Evolutionary conservation across 2,888 invertebrate species (phyloP), one percentile per base, ranked within the genome.

Genomic region (Girardia tigrina): DNA sequence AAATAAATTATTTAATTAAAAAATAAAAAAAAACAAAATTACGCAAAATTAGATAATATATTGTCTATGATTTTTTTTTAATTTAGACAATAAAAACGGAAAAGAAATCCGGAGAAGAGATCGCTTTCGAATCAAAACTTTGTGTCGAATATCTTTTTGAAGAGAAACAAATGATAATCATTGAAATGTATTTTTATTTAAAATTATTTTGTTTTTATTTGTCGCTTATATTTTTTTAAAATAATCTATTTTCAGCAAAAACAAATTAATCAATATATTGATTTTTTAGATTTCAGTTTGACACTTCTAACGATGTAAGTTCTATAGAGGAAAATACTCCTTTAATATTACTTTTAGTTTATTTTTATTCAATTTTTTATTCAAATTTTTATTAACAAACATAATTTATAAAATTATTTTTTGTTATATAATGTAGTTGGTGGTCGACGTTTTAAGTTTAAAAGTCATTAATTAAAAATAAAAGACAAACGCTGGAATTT

Each of bases 41-140:
- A n/a, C n/a, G n/a, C n/a, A n/a, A n/a, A n/a, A n/a, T n/a, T n/a
- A n/a, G n/a, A n/a, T n/a, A n/a, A n/a, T n/a, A n/a, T n/a, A n/a
- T n/a, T n/a, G n/a, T n/a, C n/a, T n/a, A n/a, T n/a, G n/a, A n/a
- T n/a, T n/a, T n/a, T n/a, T n/a, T n/a, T n/a, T n/a, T n/a, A n/a
- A n/a, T 71, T 4, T 29, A 71, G 71, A 71, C 71, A 6, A 29
- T 71, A 71, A 71, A 71, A 28, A 71, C 71, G n/a, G 71, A 71
- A 71, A 29, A 14, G 26, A 27, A 71, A 27, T 20, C 6, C n/a
- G 71, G 29, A 6, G n/a, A 71, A 27, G 71, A 27, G 16, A 71
- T 28, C 4, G n/a, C 71, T 29, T 71, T 28, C 27, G 71, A 71
- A 16, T 26, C 71, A 6, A 28, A n/a, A 28, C 26, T 71, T 12